Evolutionary conservation across 2,797 vertebrate species (phyloP), one percentile per base, ranked within the genome.

Genomic region (Rhynchotus rufescens): DNA sequence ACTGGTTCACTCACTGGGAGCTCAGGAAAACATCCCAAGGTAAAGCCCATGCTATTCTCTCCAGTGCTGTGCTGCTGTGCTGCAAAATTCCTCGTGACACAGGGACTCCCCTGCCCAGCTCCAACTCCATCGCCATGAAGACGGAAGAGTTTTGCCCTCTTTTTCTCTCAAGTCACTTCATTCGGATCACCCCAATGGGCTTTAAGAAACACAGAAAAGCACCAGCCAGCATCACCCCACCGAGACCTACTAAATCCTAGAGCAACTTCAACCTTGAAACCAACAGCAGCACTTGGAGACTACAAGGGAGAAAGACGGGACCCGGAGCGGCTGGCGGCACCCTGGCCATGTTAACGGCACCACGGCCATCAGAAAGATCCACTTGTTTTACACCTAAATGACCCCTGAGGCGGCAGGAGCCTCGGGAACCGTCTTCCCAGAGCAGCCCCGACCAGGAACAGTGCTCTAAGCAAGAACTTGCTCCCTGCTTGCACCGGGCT

Each of bases 11-110:
- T 19, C 56, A 59, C 67, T 0, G 52, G 79, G 68, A 84, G 54
- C 38, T 80, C 72, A 30, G 88, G 79, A 90, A 82, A 90, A 75
- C 20, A 69, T 52, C 66, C 76, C 73, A 80, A 87, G 44, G 64
- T 30, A 83, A 95, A 51, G 23, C 23, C 23, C 49, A 51, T 14
- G 23, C 22, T 51, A 23, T 51, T 51, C 49, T 14, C 23, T 51
- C 49, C 49, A 25, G 49, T 14, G 49, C 49, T 0, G 4, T 68
- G 16, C 40, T 14, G 69, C 82, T 65, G 57, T 5, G 36, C 75
- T 60, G 51, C n/a, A 23, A 42, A 40, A 25, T 30, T 44, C 42
- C 0, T 2, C 2, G 19, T 30, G 49, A 44, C 30, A 12, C 21
- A 12, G 51, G 47, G 49, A 32, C 23, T 44, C 73, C 56, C 25